These are phyloP conservation scores for Hyalella azteca DNA, from an alignment of 2,888 invertebrate species.

Conservation along the genomic window DNA sequence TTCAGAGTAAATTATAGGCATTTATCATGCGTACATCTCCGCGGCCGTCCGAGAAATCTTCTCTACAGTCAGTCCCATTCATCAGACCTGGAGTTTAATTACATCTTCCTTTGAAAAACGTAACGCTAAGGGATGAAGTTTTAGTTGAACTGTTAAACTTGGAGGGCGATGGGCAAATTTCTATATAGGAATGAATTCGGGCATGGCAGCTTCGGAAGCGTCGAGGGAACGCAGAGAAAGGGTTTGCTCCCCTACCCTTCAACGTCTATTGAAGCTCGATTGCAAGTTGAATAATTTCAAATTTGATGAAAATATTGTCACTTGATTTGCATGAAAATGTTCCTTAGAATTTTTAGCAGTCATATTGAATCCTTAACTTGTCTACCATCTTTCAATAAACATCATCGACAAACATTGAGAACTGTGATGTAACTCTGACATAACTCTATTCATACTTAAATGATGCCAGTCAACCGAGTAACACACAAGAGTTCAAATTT, in stretches of 20 bases:
- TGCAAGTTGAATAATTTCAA: no score
- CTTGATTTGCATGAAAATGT: no score
- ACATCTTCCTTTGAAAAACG: constrained; percentile 5
- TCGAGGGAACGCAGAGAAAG: neutral
- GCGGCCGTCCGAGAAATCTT: neutral
- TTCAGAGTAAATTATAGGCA: neutral
- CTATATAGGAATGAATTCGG: neutral
- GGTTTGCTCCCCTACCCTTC: neutral
- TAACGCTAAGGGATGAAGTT: neutral
- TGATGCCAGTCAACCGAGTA: no score
- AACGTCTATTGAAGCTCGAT: no score
- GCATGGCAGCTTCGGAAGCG: neutral
- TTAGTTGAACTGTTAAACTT: constrained; percentile 14
- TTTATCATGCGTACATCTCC: neutral
- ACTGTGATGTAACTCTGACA: no score
- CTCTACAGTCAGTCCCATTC: neutral
- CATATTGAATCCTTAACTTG: no score
- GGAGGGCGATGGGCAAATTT: constrained; percentile 1
- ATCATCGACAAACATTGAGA: no score
- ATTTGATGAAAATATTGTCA: no score
- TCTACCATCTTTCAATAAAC: no score
- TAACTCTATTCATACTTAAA: no score
- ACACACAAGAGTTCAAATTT: no score
- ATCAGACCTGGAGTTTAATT: constrained; percentile 6
- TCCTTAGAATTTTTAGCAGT: no score